Evolutionary conservation across 1,140 invertebrate species (phyloP).

Genomic region (Pantala flavescens): DNA sequence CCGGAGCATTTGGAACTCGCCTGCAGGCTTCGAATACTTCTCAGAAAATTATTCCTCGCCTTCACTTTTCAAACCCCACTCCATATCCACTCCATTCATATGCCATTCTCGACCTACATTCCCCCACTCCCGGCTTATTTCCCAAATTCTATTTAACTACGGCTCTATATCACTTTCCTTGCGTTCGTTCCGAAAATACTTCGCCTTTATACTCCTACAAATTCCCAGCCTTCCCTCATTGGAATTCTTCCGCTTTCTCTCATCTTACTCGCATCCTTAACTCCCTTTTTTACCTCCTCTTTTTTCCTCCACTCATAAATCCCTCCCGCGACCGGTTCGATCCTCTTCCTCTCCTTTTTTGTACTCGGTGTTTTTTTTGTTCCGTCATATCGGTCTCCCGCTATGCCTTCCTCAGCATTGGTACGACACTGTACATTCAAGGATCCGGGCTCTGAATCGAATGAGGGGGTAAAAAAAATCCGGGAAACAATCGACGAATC

Average conservation of each 20-base stretch:
- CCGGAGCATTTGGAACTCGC: slow-evolving; percentile 6
- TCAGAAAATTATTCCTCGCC: background rate
- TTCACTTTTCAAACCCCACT: background rate
- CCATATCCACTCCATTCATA: background rate
- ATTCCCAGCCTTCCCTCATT: background rate
- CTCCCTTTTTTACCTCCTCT: background rate
- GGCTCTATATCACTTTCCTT: no score
- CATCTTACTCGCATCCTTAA: no score
- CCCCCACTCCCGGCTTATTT: background rate
- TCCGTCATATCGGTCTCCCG: no score
- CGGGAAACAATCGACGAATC: no score
- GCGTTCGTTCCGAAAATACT: no score
- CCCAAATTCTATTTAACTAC: background rate
- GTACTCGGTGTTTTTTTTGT: background rate
- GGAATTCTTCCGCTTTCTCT: no score
- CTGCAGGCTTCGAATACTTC: background rate
- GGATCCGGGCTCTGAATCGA: no score
- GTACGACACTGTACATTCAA: no score
- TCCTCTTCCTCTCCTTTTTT: background rate
- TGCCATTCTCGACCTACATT: background rate
- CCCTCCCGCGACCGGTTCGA: background rate
- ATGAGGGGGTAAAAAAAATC: no score
- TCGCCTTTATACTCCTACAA: no score
- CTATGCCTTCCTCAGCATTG: no score
- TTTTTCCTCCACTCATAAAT: background rate